Conservation (phyloP, 2,888 invertebrate genomes). For the Andrena minutula region DNA sequence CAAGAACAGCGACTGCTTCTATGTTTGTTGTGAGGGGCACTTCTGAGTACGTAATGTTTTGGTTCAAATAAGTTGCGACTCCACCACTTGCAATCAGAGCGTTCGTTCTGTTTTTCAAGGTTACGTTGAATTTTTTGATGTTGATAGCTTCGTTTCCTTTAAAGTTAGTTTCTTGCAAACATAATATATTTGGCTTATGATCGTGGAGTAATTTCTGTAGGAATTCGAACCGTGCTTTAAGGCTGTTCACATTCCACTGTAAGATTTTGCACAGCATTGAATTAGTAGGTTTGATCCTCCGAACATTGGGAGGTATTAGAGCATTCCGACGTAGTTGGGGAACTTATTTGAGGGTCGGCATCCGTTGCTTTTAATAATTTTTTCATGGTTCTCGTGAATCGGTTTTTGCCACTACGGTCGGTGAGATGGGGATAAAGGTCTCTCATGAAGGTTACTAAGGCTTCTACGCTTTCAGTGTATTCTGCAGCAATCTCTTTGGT, state of each 20-base stretch:
- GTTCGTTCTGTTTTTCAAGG: too few species aligned
- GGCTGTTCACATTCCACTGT: background rate
- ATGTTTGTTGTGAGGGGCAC: background rate
- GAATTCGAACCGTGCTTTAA: background rate
- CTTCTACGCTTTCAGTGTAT: background rate
- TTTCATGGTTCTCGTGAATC: background rate
- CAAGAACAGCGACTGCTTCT: background rate
- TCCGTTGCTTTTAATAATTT: background rate
- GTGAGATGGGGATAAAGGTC: background rate
- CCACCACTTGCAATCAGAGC: too few species aligned
- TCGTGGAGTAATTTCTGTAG: too few species aligned
- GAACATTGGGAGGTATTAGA: background rate
- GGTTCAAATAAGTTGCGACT: too few species aligned
- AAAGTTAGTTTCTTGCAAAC: too few species aligned
- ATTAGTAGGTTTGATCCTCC: background rate
- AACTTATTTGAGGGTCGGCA: background rate
- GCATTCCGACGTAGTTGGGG: background rate
- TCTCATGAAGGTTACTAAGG: background rate
- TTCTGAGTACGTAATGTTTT: background rate
- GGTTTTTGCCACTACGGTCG: background rate
- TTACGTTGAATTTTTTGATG: too few species aligned
- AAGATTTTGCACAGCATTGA: background rate
- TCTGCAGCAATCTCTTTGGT: slow-evolving; percentile 4
- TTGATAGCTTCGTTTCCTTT: too few species aligned
- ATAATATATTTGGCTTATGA: too few species aligned